phyloP scores from a whole-genome alignment of 2,797 vertebrate species.

The Staurois parvus region DNA sequence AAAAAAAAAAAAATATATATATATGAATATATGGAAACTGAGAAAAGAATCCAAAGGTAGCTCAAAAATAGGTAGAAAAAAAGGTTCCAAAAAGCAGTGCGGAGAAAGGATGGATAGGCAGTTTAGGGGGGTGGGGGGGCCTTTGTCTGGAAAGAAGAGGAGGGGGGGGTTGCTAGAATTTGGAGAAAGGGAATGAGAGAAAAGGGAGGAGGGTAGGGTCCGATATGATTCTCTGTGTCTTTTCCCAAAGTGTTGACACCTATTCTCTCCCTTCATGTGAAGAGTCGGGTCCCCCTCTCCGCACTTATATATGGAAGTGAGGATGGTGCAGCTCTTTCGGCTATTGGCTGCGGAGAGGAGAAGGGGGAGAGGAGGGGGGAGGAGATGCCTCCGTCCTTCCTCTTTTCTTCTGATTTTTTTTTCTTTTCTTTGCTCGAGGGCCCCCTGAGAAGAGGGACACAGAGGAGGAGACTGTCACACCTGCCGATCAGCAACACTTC shows the following conservation, averaged over 20 bases:
- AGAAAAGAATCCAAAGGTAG: constrained; percentile 20
- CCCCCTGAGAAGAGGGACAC: constrained; percentile 53
- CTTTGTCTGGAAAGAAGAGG: constrained; percentile 59
- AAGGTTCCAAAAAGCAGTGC: constrained; percentile 9
- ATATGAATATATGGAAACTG: no score
- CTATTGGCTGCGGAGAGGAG: constrained; percentile 36
- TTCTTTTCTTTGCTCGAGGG: constrained; percentile 53
- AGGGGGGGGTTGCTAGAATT: constrained; percentile 49
- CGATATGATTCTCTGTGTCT: constrained; percentile 33
- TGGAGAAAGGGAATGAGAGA: constrained; percentile 50
- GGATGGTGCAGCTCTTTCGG: constrained; percentile 53
- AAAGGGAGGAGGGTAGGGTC: constrained; percentile 56
- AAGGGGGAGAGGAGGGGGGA: constrained; percentile 9
- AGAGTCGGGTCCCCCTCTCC: constrained; percentile 40
- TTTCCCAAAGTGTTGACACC: constrained; percentile 55
- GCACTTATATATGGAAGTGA: constrained; percentile 52
- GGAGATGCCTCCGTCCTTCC: constrained; percentile 37
- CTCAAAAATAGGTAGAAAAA: constrained; percentile 29
- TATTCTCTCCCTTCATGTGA: constrained; percentile 51
- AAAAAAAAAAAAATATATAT: not conserved
- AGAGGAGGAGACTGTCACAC: constrained; percentile 51
- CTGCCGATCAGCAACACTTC: constrained; percentile 37
- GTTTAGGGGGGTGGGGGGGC: constrained; percentile 43
- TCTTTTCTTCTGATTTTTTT: constrained; percentile 53
- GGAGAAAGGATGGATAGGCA: constrained; percentile 17